Evolutionary conservation across 1,140 invertebrate species (phyloP), one percentile per base, ranked within the genome.

Genomic region (Dendrolimus kikuchii): DNA sequence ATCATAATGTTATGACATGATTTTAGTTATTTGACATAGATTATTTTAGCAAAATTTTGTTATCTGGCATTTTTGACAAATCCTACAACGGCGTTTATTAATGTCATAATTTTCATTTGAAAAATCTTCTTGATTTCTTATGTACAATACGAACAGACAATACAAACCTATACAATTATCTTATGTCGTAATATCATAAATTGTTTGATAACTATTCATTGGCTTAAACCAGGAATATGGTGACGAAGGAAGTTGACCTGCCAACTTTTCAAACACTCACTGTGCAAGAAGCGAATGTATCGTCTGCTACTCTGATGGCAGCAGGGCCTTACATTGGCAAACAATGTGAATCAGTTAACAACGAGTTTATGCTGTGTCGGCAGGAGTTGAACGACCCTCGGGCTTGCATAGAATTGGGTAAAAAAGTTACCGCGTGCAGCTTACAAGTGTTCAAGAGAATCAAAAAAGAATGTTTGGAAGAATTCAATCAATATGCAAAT

Each of bases 291-390:
- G 83, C 98, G 4, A 92, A 95, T 65, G 65, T 99, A 8, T 93
- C 94, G 6, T 92, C 91, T n/a, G 89, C 95, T 5, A 91, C 91
- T 38, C 86, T 99, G 7, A 90, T 93, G 63, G 92, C 95, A n/a
- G 95, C 93, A 4, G 89, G 93, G 39, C 92, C 95, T 62, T 95
- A 98, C 85, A 88, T 99, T 57, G 97, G 96, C 60, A 97, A 96
- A 87, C 90, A 91, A 65, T 99, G 98, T 80, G 95, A 98, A 88
- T 77, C 87, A 42, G 85, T 93, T 55, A 96, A 96, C 80, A 98
- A 98, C 91, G 98, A 99, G 87, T 99, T 96, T 79, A 95, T 98
- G 92, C 84, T 99, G 7, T 98, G 98, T 70, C 91, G 92, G 23
- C 68, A 87, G 43, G 98, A 99, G 87, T 77, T 90, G 45, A 87